Percentiles rank a stretch among this genome's conserved stretches.
These are phyloP conservation scores for Oophaga sylvatica DNA, from an alignment of 2,797 vertebrate species.

Conservation along the genomic window DNA sequence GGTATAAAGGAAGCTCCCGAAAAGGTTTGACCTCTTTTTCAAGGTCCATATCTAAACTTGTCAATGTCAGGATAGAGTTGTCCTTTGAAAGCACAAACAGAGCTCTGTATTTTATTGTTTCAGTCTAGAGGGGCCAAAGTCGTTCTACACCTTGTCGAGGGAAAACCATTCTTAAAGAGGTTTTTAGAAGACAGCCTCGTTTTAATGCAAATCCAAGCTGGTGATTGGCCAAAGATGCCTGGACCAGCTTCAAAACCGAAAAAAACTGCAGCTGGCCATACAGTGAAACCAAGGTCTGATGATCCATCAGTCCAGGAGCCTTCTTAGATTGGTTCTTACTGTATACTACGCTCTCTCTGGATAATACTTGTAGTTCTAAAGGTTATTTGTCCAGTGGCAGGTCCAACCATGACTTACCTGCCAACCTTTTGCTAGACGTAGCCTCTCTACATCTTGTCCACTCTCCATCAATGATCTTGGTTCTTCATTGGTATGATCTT, in stretches of 20 bases:
- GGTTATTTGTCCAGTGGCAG: no score
- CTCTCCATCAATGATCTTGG: no score
- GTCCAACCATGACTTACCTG: no score
- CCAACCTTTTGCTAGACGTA: no score
- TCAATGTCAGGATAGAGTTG: background rate
- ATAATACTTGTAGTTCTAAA: no score
- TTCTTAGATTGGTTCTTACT: no score
- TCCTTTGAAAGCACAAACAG: background rate
- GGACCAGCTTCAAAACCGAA: background rate
- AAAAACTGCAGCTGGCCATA: background rate
- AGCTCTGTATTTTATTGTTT: background rate
- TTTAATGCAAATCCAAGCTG: no score
- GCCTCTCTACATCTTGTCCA: no score
- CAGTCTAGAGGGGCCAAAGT: background rate
- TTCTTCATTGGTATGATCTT: background rate
- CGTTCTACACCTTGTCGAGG: background rate
- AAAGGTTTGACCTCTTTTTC: background rate
- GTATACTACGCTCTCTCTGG: no score
- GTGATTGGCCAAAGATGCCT: background rate
- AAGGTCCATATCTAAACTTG: background rate
- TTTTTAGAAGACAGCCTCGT: no score
- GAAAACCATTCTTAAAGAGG: no score
- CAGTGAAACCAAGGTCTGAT: background rate
- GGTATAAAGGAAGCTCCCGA: background rate
- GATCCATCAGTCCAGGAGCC: no score